Evolutionary conservation across 30 jellyfish, hydroid and myxozoan species (phyloP), one percentile per base, ranked within the genome.

Genomic region (Catostylus mosaicus): DNA sequence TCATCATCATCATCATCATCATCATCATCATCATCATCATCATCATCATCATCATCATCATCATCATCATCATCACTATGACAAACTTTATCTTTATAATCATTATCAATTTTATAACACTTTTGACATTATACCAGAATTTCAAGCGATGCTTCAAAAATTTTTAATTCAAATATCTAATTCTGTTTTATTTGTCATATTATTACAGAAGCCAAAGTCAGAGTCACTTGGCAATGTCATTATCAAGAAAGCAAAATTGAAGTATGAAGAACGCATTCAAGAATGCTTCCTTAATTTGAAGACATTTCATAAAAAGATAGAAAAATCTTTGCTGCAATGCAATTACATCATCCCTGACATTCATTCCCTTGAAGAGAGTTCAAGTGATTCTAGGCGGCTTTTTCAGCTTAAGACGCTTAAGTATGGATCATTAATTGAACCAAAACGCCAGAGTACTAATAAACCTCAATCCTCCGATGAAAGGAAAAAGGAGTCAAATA

Each of bases 11-110:
- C 79, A 67, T 67, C 62, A 67, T 67, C 62, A 67, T 67, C 62
- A 67, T 67, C 79, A 67, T 67, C 79, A 67, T 67, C 79, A 26
- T 67, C 68, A 67, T 67, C 62, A 67, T 67, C 62, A 67, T 67
- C 79, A 67, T 67, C 62, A 67, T 67, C 64, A 67, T 67, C 56
- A 43, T 43, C 16, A 43, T 43, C 56, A 43, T 43, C 56, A 43
- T 43, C 56, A 43, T 43, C 56, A 43, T n/a, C n/a, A n/a, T n/a
- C n/a, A n/a, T n/a, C n/a, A n/a, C n/a, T n/a, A n/a, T n/a, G n/a
- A n/a, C n/a, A n/a, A n/a, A n/a, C n/a, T n/a, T n/a, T n/a, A n/a
- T n/a, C n/a, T n/a, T n/a, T n/a, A n/a, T n/a, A n/a, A n/a, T n/a
- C n/a, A n/a, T n/a, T n/a, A n/a, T n/a, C n/a, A n/a, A n/a, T n/a